These are phyloP conservation scores for Felis catus DNA, from an alignment of 2,113 vertebrate species.

Conservation along the genomic window DNA sequence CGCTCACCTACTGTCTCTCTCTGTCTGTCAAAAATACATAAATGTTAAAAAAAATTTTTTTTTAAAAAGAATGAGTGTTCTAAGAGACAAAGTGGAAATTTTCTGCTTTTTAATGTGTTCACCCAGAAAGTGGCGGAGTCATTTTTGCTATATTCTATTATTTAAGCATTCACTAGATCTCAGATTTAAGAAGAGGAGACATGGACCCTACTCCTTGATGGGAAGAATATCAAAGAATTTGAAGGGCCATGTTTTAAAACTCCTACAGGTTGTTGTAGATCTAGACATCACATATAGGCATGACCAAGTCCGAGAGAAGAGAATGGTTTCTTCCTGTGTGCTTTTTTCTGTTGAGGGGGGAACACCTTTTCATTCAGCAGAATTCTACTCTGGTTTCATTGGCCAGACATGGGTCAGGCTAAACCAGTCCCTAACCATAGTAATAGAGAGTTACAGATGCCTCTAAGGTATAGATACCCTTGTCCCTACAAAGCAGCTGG, in stretches of 20 bases:
- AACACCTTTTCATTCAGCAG: neutral
- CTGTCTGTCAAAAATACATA: no score
- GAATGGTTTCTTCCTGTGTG: neutral
- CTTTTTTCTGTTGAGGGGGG: neutral
- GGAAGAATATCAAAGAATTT: neutral
- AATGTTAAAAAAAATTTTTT: no score
- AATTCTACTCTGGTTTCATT: neutral
- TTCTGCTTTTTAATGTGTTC: constrained; percentile 11
- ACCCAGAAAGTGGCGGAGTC: neutral
- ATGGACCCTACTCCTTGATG: neutral
- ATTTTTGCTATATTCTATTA: neutral
- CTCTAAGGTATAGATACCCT: neutral
- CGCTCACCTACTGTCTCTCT: no score
- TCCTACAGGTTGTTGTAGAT: neutral
- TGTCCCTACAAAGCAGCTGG: neutral
- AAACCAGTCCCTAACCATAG: neutral
- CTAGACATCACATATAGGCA: neutral
- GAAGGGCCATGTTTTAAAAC: neutral
- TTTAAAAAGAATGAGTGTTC: neutral
- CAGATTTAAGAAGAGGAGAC: neutral
- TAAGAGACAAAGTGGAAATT: neutral
- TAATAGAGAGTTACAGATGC: neutral
- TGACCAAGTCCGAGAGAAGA: neutral
- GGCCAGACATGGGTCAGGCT: neutral
- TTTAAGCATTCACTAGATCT: neutral